A percentile compares a stretch with the other conserved stretches of the same genome.
Conservation (phyloP, 2,888 invertebrate genomes). For the Julus scanicus region DNA sequence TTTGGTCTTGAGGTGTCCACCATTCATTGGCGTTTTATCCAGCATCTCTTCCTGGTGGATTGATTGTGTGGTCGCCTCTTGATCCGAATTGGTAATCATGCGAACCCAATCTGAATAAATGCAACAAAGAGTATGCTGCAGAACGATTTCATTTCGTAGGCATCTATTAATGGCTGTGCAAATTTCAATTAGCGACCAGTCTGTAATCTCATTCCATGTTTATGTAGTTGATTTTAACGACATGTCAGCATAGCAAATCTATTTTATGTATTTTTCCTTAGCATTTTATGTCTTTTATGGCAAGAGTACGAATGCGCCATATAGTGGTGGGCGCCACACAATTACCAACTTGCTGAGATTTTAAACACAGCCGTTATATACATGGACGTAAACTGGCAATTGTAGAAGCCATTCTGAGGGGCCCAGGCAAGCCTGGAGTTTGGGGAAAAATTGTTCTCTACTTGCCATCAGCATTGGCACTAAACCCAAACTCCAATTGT, state of each 20-base stretch:
- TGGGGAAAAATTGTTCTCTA: not conserved
- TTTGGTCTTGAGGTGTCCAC: conserved; percentile 8
- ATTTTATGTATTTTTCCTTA: conserved; percentile 19
- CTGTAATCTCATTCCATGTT: conserved; percentile 19
- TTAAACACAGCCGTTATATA: not conserved
- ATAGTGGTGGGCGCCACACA: conserved; percentile 10
- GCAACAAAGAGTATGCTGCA: not conserved
- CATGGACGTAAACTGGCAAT: conserved; percentile 19
- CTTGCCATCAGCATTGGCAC: conserved; percentile 18
- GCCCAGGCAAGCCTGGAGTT: not conserved
- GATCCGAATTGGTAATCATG: conserved; percentile 8
- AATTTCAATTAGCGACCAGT: conserved; percentile 19
- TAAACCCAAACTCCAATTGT: conserved; percentile 11
- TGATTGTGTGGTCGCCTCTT: not conserved
- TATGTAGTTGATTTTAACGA: conserved; percentile 19
- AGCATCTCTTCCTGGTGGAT: conserved; percentile 10
- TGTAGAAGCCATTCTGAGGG: not conserved
- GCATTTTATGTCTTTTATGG: conserved; percentile 19
- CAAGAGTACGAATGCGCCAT: not conserved
- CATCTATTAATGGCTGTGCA: conserved; percentile 11
- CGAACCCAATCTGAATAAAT: conserved; percentile 8
- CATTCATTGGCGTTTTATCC: not conserved
- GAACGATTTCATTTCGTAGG: conserved; percentile 10
- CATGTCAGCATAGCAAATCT: conserved; percentile 11
- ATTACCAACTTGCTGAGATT: conserved; percentile 5